Conservation (phyloP, 2,888 invertebrate genomes). For the Acanthoscelides obtectus region DNA sequence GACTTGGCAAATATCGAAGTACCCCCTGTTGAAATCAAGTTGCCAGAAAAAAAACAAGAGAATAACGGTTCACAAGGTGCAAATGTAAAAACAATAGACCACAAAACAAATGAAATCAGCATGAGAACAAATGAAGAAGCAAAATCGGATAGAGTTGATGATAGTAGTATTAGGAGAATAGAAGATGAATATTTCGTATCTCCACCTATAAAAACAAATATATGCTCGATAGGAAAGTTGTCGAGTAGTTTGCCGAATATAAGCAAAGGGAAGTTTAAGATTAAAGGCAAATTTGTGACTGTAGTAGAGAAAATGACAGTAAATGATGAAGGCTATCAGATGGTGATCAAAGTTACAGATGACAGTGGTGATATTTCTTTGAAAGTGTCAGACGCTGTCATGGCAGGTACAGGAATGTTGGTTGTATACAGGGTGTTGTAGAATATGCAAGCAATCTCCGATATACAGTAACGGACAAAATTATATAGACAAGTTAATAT, state of each 20-base stretch:
- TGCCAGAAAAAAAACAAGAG: conserved; percentile 4
- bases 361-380: conserved; percentile 54
- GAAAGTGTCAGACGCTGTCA: conserved; percentile 54
- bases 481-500: too few relatives aligned
- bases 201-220: conserved; percentile 11
- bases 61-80: background rate
- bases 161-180: background rate
- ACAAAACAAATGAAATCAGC: background rate
- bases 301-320: conserved; percentile 54
- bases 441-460: conserved; percentile 24
- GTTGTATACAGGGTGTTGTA: conserved; percentile 49
- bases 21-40: conserved; percentile 6
- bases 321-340: conserved; percentile 52
- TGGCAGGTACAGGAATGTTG: conserved; percentile 41
- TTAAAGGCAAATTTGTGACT: conserved; percentile 55
- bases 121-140: background rate
- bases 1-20: conserved; percentile 23
- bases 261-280: conserved; percentile 48
- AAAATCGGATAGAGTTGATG: too few relatives aligned
- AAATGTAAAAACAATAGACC: background rate
- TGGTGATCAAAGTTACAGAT: conserved; percentile 56
- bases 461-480: too few relatives aligned
- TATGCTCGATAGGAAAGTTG: conserved; percentile 28
- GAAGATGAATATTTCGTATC: conserved; percentile 3
- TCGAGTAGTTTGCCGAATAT: conserved; percentile 28